A percentile compares a stretch with the other conserved stretches of the same genome.
Conservation (phyloP, 1,140 invertebrate genomes). For the Orius laevigatus region DNA sequence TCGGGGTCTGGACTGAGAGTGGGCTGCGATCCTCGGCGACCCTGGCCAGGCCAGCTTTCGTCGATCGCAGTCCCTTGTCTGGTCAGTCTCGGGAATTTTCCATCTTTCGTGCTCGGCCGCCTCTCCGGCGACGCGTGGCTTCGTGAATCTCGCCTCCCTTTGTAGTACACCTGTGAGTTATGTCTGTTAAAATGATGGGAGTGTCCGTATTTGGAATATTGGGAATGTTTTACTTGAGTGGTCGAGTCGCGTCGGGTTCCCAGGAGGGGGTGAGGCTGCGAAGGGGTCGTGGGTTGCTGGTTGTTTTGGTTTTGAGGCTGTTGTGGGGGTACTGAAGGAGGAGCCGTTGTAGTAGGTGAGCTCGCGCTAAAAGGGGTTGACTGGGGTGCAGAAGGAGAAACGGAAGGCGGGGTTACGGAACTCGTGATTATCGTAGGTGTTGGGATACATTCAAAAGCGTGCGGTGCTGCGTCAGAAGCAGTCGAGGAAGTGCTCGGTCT, state of each 20-base stretch:
- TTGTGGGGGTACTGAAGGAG: slow-evolving; percentile 20
- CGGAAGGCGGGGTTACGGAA: slow-evolving; percentile 36
- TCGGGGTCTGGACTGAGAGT: slow-evolving; percentile 58
- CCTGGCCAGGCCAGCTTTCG: slow-evolving; percentile 55
- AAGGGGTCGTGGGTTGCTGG: slow-evolving; percentile 16
- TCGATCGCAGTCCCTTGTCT: slow-evolving; percentile 77
- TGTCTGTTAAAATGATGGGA: slow-evolving; percentile 7
- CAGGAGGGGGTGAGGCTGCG: slow-evolving; percentile 35
- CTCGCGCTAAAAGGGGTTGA: slow-evolving; percentile 21
- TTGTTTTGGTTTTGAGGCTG: slow-evolving; percentile 29
- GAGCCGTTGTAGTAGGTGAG: slow-evolving; percentile 29
- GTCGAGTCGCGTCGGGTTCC: slow-evolving; percentile 61
- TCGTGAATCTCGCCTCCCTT: slow-evolving; percentile 44
- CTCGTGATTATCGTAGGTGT: slow-evolving; percentile 67
- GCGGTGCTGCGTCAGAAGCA: slow-evolving; percentile 43
- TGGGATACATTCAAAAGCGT: slow-evolving; percentile 32
- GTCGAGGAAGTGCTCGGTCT: slow-evolving; percentile 64
- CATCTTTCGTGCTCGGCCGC: slow-evolving; percentile 20
- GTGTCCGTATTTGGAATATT: slow-evolving; percentile 8
- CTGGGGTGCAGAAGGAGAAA: slow-evolving; percentile 21
- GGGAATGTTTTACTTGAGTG: slow-evolving; percentile 41
- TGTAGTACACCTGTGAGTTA: slow-evolving; percentile 20
- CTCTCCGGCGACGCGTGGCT: slow-evolving; percentile 34
- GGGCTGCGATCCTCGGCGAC: slow-evolving; percentile 56
- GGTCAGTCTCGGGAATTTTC: slow-evolving; percentile 51